Evolutionary conservation across 1,140 invertebrate species (phyloP).

Genomic region (Antheraea pernyi): DNA sequence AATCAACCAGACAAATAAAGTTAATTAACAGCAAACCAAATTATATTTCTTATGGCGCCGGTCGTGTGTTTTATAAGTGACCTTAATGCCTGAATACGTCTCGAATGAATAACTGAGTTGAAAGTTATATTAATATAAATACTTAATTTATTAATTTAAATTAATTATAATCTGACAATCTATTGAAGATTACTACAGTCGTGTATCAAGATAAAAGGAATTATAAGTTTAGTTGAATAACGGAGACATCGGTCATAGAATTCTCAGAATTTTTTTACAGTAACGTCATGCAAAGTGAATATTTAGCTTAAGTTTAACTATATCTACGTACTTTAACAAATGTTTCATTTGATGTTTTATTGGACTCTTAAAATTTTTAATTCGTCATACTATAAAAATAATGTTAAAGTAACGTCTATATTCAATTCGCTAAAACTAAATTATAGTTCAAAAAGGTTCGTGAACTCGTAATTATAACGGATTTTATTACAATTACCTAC

Average conservation of each 20-base stretch:
- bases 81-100: background rate
- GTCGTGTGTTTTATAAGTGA: background rate
- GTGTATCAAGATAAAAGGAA: background rate
- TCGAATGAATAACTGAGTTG: background rate
- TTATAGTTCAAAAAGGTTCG: no score
- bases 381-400: no score
- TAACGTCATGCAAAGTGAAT: constrained; percentile 4
- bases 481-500: no score
- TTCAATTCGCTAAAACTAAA: no score
- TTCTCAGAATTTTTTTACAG: constrained; percentile 11
- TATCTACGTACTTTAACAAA: no score
- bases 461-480: no score
- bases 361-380: no score
- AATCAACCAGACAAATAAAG: background rate
- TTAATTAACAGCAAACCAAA: background rate
- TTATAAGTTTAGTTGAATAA: constrained; percentile 7
- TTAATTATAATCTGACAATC: background rate
- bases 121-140: background rate
- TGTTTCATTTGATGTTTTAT: no score
- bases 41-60: background rate
- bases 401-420: no score
- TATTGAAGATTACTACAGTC: background rate
- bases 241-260: constrained; percentile 6
- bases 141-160: background rate
- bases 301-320: background rate